Base-by-base conservation (phyloP, 2,113 vertebrate species). In the Colossoma macropomum region DNA sequence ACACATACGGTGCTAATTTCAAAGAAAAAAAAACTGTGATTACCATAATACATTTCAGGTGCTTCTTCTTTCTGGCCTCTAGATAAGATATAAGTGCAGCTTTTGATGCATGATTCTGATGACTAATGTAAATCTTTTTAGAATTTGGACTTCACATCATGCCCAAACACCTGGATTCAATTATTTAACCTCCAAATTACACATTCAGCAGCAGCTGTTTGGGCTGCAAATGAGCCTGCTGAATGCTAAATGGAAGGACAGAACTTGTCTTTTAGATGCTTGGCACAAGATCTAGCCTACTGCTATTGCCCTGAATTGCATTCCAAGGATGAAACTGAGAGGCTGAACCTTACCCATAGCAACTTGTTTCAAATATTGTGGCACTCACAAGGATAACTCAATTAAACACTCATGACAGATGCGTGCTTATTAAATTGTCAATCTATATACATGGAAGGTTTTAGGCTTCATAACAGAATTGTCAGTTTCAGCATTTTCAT, bases 271-370 rank as follows among this genome's bases (percentile, higher is more conserved):
- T 84, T 87, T 69, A 80, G 77, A 77, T 79, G 56, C 79, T 90
- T 87, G 87, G 86, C 90, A 84, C 15, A 32, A 69, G 80, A 88
- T 86, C 85, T 80, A 83, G 80, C 71, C 50, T 79, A 84, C 85
- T 90, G 81, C 89, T 85, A 91, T 92, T 89, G 80, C n/a, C 15
- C 79, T 81, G 86, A 86, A 88, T 90, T 90, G 86, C 81, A 80
- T 93, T 91, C 89, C 90, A 89, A 87, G 87, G 84, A 90, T 87
- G 82, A 91, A 92, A 91, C 80, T 86, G 87, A 93, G 87, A 91
- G 84, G 82, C 75, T 91, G 88, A 85, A 87, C 82, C 77, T 83
- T 85, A 89, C 89, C 88, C 88, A 89, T 87, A 88, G 88, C 90
- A 90, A 93, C 89, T 88, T 74, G 84, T 88, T 80, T 92, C 88